Evolutionary conservation across 1,140 invertebrate genomes (phyloP).

Genomic region (Tribolium castaneum): DNA sequence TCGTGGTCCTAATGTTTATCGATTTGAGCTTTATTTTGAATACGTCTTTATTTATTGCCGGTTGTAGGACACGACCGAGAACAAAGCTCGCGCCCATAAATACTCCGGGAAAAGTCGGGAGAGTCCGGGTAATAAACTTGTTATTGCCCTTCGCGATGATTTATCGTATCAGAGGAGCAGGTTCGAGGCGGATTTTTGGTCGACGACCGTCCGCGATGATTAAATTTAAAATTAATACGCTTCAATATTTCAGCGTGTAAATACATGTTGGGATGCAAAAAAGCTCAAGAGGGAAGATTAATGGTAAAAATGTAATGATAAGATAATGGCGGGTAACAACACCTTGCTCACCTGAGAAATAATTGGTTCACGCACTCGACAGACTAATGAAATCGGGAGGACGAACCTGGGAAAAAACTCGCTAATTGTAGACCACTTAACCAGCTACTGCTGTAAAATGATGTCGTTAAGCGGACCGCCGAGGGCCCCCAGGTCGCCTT

Average conservation of each 20-base stretch:
- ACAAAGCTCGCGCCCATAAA: constrained; percentile 15
- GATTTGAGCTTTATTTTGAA: constrained; percentile 43
- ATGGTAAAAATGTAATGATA: constrained; percentile 33
- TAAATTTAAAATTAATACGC: constrained; percentile 33
- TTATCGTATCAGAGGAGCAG: neutral
- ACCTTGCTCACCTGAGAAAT: neutral
- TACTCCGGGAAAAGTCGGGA: constrained; percentile 6
- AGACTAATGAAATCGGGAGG: constrained; percentile 20
- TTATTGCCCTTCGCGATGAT: constrained; percentile 11
- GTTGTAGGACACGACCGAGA: constrained; percentile 36
- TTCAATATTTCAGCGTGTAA: constrained; percentile 29
- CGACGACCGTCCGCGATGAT: constrained; percentile 18
- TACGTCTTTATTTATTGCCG: constrained; percentile 44
- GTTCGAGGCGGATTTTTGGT: constrained; percentile 4
- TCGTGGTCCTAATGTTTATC: constrained; percentile 36
- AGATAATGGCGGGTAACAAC: constrained; percentile 33
- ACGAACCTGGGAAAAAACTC: neutral
- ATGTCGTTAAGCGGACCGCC: constrained; percentile 26
- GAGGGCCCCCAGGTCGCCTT: constrained; percentile 5
- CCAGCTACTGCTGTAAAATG: constrained; percentile 31
- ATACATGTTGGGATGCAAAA: constrained; percentile 6
- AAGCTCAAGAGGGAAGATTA: constrained; percentile 11
- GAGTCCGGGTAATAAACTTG: constrained; percentile 11
- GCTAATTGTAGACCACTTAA: constrained; percentile 33
- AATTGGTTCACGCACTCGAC: constrained; percentile 30